Evolutionary conservation across 2,888 invertebrate species (phyloP).

Genomic region (Plebejus melissa): DNA sequence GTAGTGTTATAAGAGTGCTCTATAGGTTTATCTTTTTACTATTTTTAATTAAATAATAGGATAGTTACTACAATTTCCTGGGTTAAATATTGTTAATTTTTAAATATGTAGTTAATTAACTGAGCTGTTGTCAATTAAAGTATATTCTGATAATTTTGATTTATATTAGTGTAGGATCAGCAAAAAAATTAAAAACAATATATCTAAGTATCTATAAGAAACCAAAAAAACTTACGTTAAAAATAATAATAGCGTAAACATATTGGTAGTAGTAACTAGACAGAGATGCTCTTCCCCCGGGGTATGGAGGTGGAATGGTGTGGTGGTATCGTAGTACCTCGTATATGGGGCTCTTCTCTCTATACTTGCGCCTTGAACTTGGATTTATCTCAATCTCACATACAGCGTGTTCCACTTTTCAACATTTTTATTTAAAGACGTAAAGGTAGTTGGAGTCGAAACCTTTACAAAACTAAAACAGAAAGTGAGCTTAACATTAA

Average conservation of each 20-base stretch:
- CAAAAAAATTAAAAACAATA: too few relatives aligned
- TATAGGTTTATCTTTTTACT: too few relatives aligned
- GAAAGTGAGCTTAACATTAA: neutral
- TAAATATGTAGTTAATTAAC: too few relatives aligned
- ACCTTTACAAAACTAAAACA: neutral
- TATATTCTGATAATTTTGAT: too few relatives aligned
- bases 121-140: too few relatives aligned
- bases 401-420: constrained; percentile 52
- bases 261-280: constrained; percentile 33
- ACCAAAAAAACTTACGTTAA: constrained; percentile 45
- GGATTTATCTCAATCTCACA: constrained; percentile 72
- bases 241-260: constrained; percentile 41
- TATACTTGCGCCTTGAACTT: constrained; percentile 73
- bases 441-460: neutral
- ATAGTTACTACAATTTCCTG: too few relatives aligned
- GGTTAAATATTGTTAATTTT: too few relatives aligned
- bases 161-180: too few relatives aligned
- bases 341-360: constrained; percentile 61
- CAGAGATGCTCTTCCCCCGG: constrained; percentile 41
- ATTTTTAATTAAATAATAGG: too few relatives aligned
- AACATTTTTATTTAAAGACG: neutral
- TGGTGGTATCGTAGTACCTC: constrained; percentile 58
- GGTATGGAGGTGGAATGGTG: constrained; percentile 56
- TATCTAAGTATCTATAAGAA: too few relatives aligned
- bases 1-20: too few relatives aligned